Percentiles rank a stretch among this genome's conserved stretches.
phyloP scores from a whole-genome alignment of 2,113 vertebrate genomes.

The Cyprinodon variegatus region DNA sequence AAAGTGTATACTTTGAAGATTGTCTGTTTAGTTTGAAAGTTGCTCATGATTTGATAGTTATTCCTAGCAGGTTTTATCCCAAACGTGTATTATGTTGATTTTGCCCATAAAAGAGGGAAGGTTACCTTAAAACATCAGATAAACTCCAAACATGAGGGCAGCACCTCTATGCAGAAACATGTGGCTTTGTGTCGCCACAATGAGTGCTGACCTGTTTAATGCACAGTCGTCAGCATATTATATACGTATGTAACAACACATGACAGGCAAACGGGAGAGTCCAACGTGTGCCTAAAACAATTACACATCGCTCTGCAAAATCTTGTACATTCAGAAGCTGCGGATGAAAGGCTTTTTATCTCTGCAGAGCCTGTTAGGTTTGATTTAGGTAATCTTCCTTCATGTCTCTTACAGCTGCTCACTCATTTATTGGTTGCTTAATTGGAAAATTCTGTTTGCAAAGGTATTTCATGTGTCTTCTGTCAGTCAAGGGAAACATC shows the following conservation, averaged over 20 bases:
- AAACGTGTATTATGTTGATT: background rate
- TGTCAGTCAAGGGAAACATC: slow-evolving; percentile 33
- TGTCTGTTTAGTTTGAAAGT: background rate
- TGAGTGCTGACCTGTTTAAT: slow-evolving; percentile 24
- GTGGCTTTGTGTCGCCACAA: slow-evolving; percentile 26
- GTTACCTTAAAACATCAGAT: background rate
- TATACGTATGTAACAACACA: slow-evolving; percentile 30
- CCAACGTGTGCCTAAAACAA: slow-evolving; percentile 39
- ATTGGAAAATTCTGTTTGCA: slow-evolving; percentile 42
- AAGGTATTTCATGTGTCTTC: slow-evolving; percentile 17
- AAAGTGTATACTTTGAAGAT: too few species aligned
- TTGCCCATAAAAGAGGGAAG: background rate
- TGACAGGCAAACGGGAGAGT: slow-evolving; percentile 37
- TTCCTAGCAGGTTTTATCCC: background rate
- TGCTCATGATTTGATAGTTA: background rate
- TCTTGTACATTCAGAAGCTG: slow-evolving; percentile 47
- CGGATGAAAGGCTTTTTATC: slow-evolving; percentile 35
- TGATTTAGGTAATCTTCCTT: slow-evolving; percentile 35
- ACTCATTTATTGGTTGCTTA: slow-evolving; percentile 27
- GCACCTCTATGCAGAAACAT: background rate
- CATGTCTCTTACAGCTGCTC: background rate
- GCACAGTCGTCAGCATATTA: slow-evolving; percentile 22
- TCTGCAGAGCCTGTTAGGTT: slow-evolving; percentile 21
- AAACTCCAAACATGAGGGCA: background rate
- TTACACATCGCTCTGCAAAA: slow-evolving; percentile 15